phyloP scores from a whole-genome alignment of 2,888 invertebrate species.

The Lottia gigantea region DNA sequence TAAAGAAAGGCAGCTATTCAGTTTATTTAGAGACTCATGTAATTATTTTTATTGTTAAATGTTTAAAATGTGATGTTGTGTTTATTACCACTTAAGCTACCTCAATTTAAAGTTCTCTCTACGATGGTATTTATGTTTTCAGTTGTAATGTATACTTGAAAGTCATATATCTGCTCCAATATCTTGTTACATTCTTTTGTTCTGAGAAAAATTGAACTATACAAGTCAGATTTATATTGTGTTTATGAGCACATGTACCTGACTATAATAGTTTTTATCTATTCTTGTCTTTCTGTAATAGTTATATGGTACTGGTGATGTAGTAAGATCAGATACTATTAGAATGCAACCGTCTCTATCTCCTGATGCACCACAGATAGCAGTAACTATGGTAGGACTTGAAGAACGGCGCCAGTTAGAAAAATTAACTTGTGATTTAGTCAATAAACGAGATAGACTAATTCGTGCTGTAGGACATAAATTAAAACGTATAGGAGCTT shows the following conservation, averaged over 20 bases:
- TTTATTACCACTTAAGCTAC: no score
- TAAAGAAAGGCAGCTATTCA: constrained; percentile 62
- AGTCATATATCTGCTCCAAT: no score
- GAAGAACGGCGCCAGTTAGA: constrained; percentile 66
- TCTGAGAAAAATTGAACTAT: no score
- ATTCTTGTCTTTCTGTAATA: constrained; percentile 27
- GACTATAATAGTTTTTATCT: no score
- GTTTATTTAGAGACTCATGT: constrained; percentile 66
- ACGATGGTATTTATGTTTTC: no score
- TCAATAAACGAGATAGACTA: constrained; percentile 66
- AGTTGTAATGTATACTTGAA: no score
- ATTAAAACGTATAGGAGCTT: constrained; percentile 55
- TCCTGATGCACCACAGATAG: constrained; percentile 64
- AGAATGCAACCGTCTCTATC: constrained; percentile 59
- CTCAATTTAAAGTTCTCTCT: no score
- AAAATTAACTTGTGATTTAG: constrained; percentile 65
- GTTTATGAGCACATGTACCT: no score
- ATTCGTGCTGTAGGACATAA: constrained; percentile 59
- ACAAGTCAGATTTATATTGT: no score
- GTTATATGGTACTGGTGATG: constrained; percentile 65
- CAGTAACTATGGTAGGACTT: constrained; percentile 64
- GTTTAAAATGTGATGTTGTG: no score
- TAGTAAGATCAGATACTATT: constrained; percentile 61
- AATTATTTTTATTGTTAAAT: constrained; percentile 35
- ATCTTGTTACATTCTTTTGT: no score